phyloP scores from a whole-genome alignment of 2,888 invertebrate genomes.

The Cenopis cana region DNA sequence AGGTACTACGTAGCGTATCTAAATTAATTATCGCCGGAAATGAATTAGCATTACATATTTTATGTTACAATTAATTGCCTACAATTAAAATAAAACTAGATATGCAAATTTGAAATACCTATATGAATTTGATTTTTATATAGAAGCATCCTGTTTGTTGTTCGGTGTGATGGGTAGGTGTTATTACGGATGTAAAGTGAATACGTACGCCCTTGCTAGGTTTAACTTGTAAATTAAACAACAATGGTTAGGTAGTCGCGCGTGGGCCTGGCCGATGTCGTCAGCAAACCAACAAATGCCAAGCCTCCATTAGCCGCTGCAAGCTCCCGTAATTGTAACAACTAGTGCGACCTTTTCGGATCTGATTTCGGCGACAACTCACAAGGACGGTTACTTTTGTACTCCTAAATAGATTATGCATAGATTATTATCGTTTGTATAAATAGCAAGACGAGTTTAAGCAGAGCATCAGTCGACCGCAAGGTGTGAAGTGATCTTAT shows the following conservation, averaged over 20 bases:
- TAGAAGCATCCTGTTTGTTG: conserved; percentile 36
- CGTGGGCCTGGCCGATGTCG: conserved; percentile 49
- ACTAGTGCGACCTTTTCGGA: conserved; percentile 43
- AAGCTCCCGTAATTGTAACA: conserved; percentile 42
- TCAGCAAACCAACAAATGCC: conserved; percentile 58
- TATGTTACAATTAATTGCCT: conserved; percentile 6
- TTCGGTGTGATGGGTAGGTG: conserved; percentile 19
- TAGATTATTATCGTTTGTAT: conserved; percentile 68
- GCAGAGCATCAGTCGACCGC: conserved; percentile 65
- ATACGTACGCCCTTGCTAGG: conserved; percentile 56
- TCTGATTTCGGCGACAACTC: conserved; percentile 60
- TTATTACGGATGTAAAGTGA: conserved; percentile 59
- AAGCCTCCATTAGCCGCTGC: conserved; percentile 53
- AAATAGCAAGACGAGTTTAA: conserved; percentile 64
- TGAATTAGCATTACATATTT: conserved; percentile 19
- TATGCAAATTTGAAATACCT: conserved; percentile 48
- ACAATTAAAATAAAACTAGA: no score
- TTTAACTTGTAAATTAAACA: conserved; percentile 57
- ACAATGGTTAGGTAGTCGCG: conserved; percentile 53
- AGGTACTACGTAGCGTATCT: not conserved
- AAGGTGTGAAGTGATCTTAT: conserved; percentile 71
- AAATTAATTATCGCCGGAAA: conserved; percentile 1
- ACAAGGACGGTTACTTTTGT: conserved; percentile 67
- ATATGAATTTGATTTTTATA: conserved; percentile 40
- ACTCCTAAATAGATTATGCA: conserved; percentile 57